Base-by-base conservation (phyloP, 2,797 vertebrate genomes). In the Mormyrus hasselquistii region DNA sequence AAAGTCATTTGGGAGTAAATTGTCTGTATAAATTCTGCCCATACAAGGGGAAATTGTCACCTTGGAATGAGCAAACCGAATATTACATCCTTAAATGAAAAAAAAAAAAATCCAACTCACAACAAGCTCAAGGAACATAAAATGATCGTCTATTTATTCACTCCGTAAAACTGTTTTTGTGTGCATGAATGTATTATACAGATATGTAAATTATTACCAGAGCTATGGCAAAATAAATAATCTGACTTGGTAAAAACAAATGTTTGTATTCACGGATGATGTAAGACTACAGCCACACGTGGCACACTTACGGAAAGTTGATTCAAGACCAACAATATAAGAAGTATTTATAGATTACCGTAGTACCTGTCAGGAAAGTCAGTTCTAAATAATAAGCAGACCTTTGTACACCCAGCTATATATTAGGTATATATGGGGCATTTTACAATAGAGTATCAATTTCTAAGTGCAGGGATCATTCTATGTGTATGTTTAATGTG, bases 251-350 rank as follows among this genome's bases (percentile, higher is more conserved):
- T 86, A 50, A 50, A 50, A 86, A 44, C 38, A 79, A 79, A 79
- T 79, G 73, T 79, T 79, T 79, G 73, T 79, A 79, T 79, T 79
- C 73, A 79, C 38, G 2, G 73, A 79, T 79, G 73, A 79, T 79
- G 73, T 9, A 79, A 79, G 38, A 79, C 73, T 44, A 5, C 38
- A n/a, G 73, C 6, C 73, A 79, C 73, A 79, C 44, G 73, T 79
- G 38, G 22, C 38, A 8, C 14, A 76, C 73, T 73, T 73, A 79
- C 65, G 29, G 9, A 79, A 79, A 79, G 34, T 79, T 79, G 38
- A 41, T 41, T 79, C 41, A 44, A 19, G 73, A n/a, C 73, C 73
- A 44, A n/a, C 16, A 44, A 79, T 79, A 79, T 44, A 79, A 44
- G 44, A 79, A 19, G 69, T 16, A 76, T 76, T 76, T 41, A 38